These are phyloP conservation scores for Dysdera silvatica DNA, from an alignment of 1,140 invertebrate species.

Conservation along the genomic window DNA sequence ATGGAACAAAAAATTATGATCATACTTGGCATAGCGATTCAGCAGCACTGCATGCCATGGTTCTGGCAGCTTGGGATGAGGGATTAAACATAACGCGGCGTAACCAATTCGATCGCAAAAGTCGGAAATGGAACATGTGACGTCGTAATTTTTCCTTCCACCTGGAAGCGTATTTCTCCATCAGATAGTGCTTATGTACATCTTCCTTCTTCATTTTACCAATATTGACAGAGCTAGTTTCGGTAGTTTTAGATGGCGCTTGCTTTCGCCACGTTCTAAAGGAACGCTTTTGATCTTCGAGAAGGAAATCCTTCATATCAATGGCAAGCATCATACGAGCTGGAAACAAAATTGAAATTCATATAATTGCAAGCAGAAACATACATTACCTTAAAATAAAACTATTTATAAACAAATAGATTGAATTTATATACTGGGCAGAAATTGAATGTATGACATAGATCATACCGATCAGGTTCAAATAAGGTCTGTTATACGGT, in stretches of 20 bases:
- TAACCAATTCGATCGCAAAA: slow-evolving; percentile 68
- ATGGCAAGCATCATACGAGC: slow-evolving; percentile 58
- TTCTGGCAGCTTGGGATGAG: slow-evolving; percentile 74
- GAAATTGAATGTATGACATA: too few relatives aligned
- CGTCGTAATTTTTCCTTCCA: slow-evolving; percentile 45
- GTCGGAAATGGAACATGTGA: slow-evolving; percentile 38
- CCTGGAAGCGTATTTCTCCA: slow-evolving; percentile 63
- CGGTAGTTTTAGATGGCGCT: slow-evolving; percentile 7
- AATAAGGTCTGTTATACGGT: too few relatives aligned
- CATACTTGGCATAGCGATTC: slow-evolving; percentile 60
- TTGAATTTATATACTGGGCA: too few relatives aligned
- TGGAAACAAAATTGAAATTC: too few relatives aligned
- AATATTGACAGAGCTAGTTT: slow-evolving; percentile 8
- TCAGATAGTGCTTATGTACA: slow-evolving; percentile 54
- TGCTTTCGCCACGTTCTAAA: slow-evolving; percentile 62
- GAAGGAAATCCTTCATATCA: slow-evolving; percentile 65
- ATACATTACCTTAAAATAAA: background rate
- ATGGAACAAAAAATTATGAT: background rate
- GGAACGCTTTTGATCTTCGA: slow-evolving; percentile 60
- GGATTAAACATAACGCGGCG: slow-evolving; percentile 82
- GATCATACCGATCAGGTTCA: too few relatives aligned
- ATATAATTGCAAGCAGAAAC: background rate
- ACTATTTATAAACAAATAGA: too few relatives aligned
- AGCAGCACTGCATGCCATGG: slow-evolving; percentile 80
- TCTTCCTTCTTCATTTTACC: slow-evolving; percentile 42